Evolutionary conservation across 2,888 invertebrate species (phyloP).

Genomic region (Xanthia icteritia): DNA sequence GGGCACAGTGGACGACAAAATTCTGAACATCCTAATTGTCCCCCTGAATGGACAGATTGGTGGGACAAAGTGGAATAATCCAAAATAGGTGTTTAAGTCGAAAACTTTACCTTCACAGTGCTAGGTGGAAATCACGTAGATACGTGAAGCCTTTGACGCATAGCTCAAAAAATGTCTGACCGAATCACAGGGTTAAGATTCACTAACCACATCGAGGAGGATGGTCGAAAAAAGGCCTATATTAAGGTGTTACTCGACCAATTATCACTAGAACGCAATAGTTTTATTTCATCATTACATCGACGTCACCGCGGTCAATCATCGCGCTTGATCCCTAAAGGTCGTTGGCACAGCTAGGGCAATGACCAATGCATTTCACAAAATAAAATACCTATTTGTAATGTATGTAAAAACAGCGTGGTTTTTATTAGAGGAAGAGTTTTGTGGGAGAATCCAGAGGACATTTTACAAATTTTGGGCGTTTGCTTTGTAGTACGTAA

Average conservation of each 20-base stretch:
- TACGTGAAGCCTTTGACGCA: background rate
- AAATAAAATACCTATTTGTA: slow-evolving; percentile 53
- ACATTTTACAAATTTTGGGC: background rate
- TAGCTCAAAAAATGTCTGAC: background rate
- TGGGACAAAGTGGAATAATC: background rate
- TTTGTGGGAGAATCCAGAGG: slow-evolving; percentile 8
- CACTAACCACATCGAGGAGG: background rate
- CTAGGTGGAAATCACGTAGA: background rate
- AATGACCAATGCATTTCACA: slow-evolving; percentile 66
- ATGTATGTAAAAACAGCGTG: slow-evolving; percentile 38
- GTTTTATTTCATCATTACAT: slow-evolving; percentile 56
- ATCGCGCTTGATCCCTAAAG: slow-evolving; percentile 74
- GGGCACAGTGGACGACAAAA: background rate
- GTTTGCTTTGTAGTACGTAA: background rate
- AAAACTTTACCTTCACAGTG: background rate
- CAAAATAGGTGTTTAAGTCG: background rate
- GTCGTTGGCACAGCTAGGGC: slow-evolving; percentile 75
- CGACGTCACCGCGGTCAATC: slow-evolving; percentile 66
- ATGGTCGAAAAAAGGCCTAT: background rate
- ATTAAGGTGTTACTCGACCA: slow-evolving; percentile 16
- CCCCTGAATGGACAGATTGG: too few species aligned
- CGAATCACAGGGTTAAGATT: background rate
- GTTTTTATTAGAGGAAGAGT: slow-evolving; percentile 40
- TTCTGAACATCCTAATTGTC: background rate
- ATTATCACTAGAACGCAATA: slow-evolving; percentile 57